Evolutionary conservation across 2,888 invertebrate species (phyloP).

Genomic region (Mimachlamys varia): DNA sequence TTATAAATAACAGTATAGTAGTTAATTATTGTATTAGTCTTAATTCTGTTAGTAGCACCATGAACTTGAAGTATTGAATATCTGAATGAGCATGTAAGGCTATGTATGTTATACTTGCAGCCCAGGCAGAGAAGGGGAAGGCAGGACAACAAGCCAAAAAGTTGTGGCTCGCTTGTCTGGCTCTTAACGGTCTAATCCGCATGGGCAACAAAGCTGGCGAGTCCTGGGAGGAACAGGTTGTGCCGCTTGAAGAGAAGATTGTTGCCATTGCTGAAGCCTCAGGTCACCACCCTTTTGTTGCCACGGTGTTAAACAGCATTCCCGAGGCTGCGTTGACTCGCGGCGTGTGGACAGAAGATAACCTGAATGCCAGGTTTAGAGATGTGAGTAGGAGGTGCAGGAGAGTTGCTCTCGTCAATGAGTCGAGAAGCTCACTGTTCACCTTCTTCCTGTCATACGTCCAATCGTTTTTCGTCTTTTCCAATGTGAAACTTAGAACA

Average conservation of each 20-base stretch:
- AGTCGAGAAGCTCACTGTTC: slow-evolving; percentile 90
- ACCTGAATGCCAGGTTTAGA: slow-evolving; percentile 91
- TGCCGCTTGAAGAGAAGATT: slow-evolving; percentile 75
- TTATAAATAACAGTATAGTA: too few relatives aligned
- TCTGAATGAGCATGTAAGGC: neutral
- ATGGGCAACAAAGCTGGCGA: slow-evolving; percentile 82
- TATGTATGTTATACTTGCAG: slow-evolving; percentile 64
- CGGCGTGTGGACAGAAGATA: slow-evolving; percentile 94
- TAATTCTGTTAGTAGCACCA: too few relatives aligned
- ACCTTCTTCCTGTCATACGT: slow-evolving; percentile 92
- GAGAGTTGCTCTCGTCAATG: slow-evolving; percentile 93
- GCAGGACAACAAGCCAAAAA: slow-evolving; percentile 87
- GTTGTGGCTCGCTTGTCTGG: slow-evolving; percentile 96
- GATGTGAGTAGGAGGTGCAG: slow-evolving; percentile 86
- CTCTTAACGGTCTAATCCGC: slow-evolving; percentile 90
- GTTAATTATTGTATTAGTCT: too few relatives aligned
- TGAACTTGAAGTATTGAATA: too few relatives aligned
- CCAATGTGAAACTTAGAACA: slow-evolving; percentile 82
- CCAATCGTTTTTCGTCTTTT: slow-evolving; percentile 89
- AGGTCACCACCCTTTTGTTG: slow-evolving; percentile 89
- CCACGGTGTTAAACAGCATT: slow-evolving; percentile 89
- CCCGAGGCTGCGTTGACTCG: slow-evolving; percentile 89
- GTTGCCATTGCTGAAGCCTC: slow-evolving; percentile 73
- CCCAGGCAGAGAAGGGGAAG: slow-evolving; percentile 80
- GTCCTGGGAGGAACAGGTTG: slow-evolving; percentile 69